Conservation (phyloP, 2,797 vertebrate genomes). For the Falco columbarius region DNA sequence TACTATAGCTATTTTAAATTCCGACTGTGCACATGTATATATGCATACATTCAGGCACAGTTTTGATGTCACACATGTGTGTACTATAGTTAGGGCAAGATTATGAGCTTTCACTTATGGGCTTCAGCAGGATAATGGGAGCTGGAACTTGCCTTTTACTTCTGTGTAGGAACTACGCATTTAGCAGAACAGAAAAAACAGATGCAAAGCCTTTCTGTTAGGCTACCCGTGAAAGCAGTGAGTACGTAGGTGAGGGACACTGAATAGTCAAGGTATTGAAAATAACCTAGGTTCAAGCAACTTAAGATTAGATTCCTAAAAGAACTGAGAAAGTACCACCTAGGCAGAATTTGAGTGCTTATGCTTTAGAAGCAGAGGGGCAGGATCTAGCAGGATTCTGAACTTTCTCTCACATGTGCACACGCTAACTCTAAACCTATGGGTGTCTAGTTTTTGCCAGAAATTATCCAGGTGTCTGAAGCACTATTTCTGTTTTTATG, state of each 20-base stretch:
- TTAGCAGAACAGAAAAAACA: neutral
- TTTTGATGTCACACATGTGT: neutral
- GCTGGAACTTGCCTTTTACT: neutral
- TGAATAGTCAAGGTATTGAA: neutral
- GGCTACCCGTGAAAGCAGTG: neutral
- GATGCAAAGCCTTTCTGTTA: neutral
- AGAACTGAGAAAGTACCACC: neutral
- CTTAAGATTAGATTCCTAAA: neutral
- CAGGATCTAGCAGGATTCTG: neutral
- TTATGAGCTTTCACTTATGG: neutral
- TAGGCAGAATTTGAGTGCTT: neutral
- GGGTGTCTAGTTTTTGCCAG: neutral
- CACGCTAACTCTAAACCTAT: neutral
- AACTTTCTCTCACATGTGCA: neutral
- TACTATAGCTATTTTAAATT: neutral
- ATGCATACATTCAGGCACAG: neutral
- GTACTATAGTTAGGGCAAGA: neutral
- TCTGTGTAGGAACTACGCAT: neutral
- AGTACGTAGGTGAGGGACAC: neutral
- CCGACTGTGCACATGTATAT: neutral
- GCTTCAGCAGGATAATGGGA: neutral
- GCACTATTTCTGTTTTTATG: neutral
- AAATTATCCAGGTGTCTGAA: neutral
- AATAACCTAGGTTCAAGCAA: neutral
- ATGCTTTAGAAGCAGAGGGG: neutral